Conservation (phyloP, 2,888 invertebrate genomes). For the Clanis bilineata region DNA sequence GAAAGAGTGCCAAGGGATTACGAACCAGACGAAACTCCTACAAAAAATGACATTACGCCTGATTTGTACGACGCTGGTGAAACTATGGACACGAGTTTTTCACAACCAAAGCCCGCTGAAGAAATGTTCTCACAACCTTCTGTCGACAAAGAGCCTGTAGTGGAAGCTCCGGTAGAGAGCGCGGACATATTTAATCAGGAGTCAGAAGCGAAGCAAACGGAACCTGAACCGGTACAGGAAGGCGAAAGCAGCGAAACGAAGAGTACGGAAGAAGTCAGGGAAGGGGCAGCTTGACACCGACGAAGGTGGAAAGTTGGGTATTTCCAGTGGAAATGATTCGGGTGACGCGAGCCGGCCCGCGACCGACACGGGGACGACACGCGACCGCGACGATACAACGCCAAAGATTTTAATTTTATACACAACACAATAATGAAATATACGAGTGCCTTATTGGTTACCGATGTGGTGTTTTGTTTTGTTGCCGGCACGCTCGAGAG, state of each 20-base stretch:
- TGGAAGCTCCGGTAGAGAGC: slow-evolving; percentile 10
- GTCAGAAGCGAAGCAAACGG: slow-evolving; percentile 27
- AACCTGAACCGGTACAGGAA: slow-evolving; percentile 16
- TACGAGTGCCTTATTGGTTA: slow-evolving; percentile 82
- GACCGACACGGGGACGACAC: slow-evolving; percentile 23
- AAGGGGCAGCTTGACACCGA: slow-evolving; percentile 62
- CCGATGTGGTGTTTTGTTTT: slow-evolving; percentile 75
- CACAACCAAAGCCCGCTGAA: slow-evolving; percentile 25
- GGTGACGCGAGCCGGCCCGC: slow-evolving; percentile 55
- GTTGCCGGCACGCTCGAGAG: slow-evolving; percentile 51
- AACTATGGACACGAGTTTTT: slow-evolving; percentile 59
- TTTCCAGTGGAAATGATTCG: slow-evolving; percentile 77
- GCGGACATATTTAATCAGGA: slow-evolving; percentile 53
- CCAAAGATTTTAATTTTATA: slow-evolving; percentile 44
- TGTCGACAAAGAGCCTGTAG: slow-evolving; percentile 16
- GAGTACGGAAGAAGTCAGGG: slow-evolving; percentile 38
- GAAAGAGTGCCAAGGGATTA: slow-evolving; percentile 19
- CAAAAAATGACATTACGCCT: slow-evolving; percentile 18
- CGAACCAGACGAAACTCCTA: slow-evolving; percentile 12
- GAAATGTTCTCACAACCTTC: slow-evolving; percentile 10
- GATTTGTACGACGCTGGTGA: slow-evolving; percentile 59
- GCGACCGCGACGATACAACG: slow-evolving; percentile 24
- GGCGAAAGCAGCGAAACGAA: slow-evolving; percentile 21
- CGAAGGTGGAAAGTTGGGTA: slow-evolving; percentile 57
- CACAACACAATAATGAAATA: slow-evolving; percentile 69